phyloP scores from a whole-genome alignment of 1,140 invertebrate species.

The Macrosteles quadrilineatus region DNA sequence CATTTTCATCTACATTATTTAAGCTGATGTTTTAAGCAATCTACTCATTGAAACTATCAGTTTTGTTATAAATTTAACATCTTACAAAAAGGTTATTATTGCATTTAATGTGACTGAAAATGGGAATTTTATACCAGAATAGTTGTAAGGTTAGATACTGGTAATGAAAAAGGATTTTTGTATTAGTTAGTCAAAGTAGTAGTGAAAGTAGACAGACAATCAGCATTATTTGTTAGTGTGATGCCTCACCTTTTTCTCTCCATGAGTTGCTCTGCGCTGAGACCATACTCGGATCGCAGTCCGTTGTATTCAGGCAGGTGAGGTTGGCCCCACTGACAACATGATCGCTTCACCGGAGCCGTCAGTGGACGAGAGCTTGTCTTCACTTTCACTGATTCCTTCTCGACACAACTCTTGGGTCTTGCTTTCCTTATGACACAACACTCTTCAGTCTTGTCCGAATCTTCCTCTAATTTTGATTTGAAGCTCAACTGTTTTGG shows the following conservation, averaged over 20 bases:
- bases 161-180: too few relatives aligned
- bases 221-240: too few relatives aligned
- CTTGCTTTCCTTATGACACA: background rate
- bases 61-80: too few relatives aligned
- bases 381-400: background rate
- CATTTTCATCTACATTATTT: too few relatives aligned
- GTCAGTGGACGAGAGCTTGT: constrained; percentile 8
- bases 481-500: background rate
- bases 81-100: too few relatives aligned
- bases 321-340: constrained; percentile 23
- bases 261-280: constrained; percentile 42
- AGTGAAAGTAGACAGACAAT: too few relatives aligned
- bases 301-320: constrained; percentile 43
- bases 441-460: background rate
- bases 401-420: constrained; percentile 27
- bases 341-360: constrained; percentile 25
- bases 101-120: too few relatives aligned
- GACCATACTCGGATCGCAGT: constrained; percentile 43
- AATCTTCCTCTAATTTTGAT: background rate
- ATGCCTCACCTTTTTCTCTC: constrained; percentile 44
- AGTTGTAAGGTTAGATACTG: too few relatives aligned
- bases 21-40: too few relatives aligned
- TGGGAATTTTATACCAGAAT: too few relatives aligned
- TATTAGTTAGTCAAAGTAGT: too few relatives aligned
- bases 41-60: too few relatives aligned